Evolutionary conservation across 2,797 vertebrate genomes (phyloP), one percentile per base, ranked within the genome.

Genomic region (Periparus ater): DNA sequence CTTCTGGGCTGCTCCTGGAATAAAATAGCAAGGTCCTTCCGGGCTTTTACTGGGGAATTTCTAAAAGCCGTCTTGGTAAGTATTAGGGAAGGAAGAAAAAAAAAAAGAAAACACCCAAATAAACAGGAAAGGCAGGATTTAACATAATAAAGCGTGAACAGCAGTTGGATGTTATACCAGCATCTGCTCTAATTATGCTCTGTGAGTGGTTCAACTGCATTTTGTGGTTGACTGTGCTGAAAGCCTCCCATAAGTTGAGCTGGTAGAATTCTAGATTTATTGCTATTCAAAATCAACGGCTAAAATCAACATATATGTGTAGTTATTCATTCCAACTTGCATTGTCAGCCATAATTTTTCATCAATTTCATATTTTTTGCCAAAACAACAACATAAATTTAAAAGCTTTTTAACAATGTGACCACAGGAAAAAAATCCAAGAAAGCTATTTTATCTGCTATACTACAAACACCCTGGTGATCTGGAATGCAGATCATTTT

Each of bases 211-310:
- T 96, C 91, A 29, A 67, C 94, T 85, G 92, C 95, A 85, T 88
- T 95, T 89, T 95, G 95, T 88, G 94, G 96, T 95, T 87, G 91
- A 75, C 86, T 91, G 81, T 78, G 93, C 91, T 96, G 95, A 94
- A 96, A 96, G 92, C 92, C 75, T 95, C 93, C 93, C 60, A 6
- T 90, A 94, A 91, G 66, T 76, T 57, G 88, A 44, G 80, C 71
- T 96, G 90, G 90, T 86, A 79, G 88, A 91, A 91, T 86, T 88
- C 51, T 88, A 79, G 90, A 95, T 96, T 95, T 96, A 95, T 94
- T 93, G 83, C 63, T 88, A 47, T 86, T 91, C 88, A 90, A 90
- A 95, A 94, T 93, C 90, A 95, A 86, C 5, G 0, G 44, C 73
- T 91, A 95, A 93, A 93, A 79, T 95, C 91, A 96, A 94, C 91